These are phyloP conservation scores for Holocentrus rufus DNA, from an alignment of 2,797 vertebrate genomes.

Conservation along the genomic window DNA sequence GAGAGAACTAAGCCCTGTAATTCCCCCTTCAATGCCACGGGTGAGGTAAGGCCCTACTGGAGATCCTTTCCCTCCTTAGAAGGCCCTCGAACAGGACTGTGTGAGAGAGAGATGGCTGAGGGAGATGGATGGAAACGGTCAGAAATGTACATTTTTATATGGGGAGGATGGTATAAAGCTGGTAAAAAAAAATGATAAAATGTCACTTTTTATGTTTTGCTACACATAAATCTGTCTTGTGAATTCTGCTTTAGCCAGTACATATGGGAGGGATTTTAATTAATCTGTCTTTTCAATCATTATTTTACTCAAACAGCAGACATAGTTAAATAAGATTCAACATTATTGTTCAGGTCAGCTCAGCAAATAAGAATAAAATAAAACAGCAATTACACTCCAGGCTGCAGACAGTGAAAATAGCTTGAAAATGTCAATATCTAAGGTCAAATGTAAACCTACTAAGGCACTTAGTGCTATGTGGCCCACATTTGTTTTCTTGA, in stretches of 20 bases:
- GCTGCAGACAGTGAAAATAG: no score
- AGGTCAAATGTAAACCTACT: neutral
- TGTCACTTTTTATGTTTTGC: neutral
- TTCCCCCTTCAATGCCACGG: constrained; percentile 73
- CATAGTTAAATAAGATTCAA: no score
- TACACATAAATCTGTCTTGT: neutral
- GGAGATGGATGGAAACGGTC: neutral
- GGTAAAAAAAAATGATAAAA: neutral
- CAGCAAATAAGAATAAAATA: neutral
- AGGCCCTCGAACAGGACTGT: constrained; percentile 14
- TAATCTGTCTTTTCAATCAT: neutral
- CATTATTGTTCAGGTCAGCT: neutral
- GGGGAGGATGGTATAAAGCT: neutral
- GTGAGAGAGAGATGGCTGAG: neutral
- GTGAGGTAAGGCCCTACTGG: constrained; percentile 70
- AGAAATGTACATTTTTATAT: neutral
- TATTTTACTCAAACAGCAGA: neutral
- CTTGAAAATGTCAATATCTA: neutral
- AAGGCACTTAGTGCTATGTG: no score
- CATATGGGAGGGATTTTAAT: no score
- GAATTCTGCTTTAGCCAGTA: neutral
- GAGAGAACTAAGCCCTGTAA: constrained; percentile 81
- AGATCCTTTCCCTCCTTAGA: constrained; percentile 55
- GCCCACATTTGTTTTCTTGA: neutral
- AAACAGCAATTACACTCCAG: no score